Conservation (phyloP, 2,888 invertebrate species). For the Criorhina ranunculi region DNA sequence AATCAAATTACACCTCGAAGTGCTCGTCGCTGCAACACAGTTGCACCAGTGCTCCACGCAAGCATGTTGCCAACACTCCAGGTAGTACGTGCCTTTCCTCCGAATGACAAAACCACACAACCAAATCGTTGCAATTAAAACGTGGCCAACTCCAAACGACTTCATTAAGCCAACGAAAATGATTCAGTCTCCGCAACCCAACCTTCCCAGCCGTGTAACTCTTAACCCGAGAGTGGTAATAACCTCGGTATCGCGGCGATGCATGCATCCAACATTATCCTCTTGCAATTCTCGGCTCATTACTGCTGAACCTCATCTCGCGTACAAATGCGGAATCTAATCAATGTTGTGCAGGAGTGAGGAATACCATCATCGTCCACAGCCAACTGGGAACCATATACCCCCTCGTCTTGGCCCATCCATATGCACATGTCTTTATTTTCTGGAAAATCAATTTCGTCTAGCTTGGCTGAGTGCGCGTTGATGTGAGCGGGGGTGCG, state of each 20-base stretch:
- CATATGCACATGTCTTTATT: slow-evolving; percentile 39
- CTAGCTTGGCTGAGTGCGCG: slow-evolving; percentile 63
- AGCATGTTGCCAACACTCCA: slow-evolving; percentile 21
- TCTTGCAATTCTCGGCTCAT: slow-evolving; percentile 62
- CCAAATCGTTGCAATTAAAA: slow-evolving; percentile 74
- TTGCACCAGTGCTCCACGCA: background rate
- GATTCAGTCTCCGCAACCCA: slow-evolving; percentile 24
- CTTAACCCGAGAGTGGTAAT: slow-evolving; percentile 65
- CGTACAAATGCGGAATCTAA: slow-evolving; percentile 57
- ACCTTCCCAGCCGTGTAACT: slow-evolving; percentile 42
- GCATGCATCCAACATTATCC: slow-evolving; percentile 53
- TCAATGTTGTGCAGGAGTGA: slow-evolving; percentile 39
- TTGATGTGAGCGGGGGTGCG: slow-evolving; percentile 18
- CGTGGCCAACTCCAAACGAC: slow-evolving; percentile 66
- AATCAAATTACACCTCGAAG: slow-evolving; percentile 71
- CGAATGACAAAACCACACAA: slow-evolving; percentile 60
- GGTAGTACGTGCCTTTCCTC: slow-evolving; percentile 65
- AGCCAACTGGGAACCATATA: slow-evolving; percentile 16
- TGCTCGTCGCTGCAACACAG: slow-evolving; percentile 35
- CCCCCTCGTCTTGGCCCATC: slow-evolving; percentile 22
- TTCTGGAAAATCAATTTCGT: slow-evolving; percentile 75
- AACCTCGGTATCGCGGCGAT: slow-evolving; percentile 28
- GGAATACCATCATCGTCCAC: slow-evolving; percentile 1
- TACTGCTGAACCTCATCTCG: slow-evolving; percentile 52
- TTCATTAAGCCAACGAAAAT: slow-evolving; percentile 70